Conservation (phyloP, 2,797 vertebrate species). For the Falco naumanni region DNA sequence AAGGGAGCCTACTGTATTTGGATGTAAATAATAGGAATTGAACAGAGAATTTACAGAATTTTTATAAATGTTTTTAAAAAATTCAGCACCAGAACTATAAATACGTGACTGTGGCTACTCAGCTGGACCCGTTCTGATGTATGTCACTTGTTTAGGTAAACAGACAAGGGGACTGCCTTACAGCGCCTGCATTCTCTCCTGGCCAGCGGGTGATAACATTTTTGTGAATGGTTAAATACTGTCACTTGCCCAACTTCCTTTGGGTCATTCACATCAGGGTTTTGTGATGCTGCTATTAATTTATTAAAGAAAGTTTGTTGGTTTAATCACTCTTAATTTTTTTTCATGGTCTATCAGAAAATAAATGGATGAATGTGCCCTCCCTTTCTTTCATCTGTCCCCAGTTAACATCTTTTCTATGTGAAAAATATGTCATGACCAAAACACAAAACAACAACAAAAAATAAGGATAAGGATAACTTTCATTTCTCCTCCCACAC, state of each 20-base stretch:
- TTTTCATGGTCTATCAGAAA: constrained; percentile 12
- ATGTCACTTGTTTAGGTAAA: constrained; percentile 44
- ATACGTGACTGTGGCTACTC: constrained; percentile 20
- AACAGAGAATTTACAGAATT: constrained; percentile 67
- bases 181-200: constrained; percentile 47
- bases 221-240: constrained; percentile 68
- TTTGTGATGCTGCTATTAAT: constrained; percentile 89
- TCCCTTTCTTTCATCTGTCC: constrained; percentile 29
- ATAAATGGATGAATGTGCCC: background rate
- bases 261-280: constrained; percentile 79
- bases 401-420: background rate
- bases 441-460: background rate
- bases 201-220: constrained; percentile 33
- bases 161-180: constrained; percentile 62
- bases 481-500: background rate
- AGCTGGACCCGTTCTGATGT: constrained; percentile 55
- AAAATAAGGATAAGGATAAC: background rate
- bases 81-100: constrained; percentile 59
- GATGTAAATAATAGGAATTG: constrained; percentile 68
- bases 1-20: constrained; percentile 58
- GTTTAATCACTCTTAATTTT: constrained; percentile 68
- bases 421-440: background rate
- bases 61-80: constrained; percentile 74
- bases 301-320: constrained; percentile 86
- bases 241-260: constrained; percentile 70